Evolutionary conservation across 1,140 invertebrate genomes (phyloP).

Genomic region (Sitophilus oryzae): DNA sequence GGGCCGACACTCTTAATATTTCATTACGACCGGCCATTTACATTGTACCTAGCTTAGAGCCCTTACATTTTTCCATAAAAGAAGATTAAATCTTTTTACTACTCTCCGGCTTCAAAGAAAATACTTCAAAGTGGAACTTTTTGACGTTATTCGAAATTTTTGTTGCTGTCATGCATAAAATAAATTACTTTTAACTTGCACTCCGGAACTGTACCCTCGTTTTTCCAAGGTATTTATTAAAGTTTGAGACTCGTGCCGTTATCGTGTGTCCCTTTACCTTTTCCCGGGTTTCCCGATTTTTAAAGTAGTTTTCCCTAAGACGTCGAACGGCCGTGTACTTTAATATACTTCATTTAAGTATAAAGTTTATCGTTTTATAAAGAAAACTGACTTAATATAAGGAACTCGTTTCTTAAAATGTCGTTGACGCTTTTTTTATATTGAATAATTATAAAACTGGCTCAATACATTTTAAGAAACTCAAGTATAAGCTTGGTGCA

Average conservation of each 20-base stretch:
- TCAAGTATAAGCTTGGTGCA: no score
- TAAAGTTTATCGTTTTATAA: no score
- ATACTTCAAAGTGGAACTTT: conserved; percentile 25
- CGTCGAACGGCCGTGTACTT: no score
- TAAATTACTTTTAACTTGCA: conserved; percentile 24
- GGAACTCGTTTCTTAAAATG: no score
- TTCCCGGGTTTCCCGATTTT: no score
- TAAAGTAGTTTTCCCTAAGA: no score
- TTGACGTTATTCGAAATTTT: conserved; percentile 24
- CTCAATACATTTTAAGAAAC: no score
- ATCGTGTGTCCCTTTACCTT: no score
- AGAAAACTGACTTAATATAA: no score
- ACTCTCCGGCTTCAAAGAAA: conserved; percentile 19
- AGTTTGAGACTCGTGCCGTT: not conserved
- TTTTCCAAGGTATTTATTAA: not conserved
- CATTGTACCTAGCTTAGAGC: conserved; percentile 23
- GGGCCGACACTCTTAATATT: conserved; percentile 15
- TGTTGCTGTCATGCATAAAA: conserved; percentile 26
- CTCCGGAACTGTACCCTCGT: conserved; percentile 15
- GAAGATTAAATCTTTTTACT: conserved; percentile 25
- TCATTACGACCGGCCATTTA: conserved; percentile 24
- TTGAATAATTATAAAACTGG: no score
- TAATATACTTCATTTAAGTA: no score
- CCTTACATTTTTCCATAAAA: conserved; percentile 23
- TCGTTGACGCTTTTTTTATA: no score